Base-by-base conservation (phyloP, 2,888 invertebrate species). In the Drosophila affinis region DNA sequence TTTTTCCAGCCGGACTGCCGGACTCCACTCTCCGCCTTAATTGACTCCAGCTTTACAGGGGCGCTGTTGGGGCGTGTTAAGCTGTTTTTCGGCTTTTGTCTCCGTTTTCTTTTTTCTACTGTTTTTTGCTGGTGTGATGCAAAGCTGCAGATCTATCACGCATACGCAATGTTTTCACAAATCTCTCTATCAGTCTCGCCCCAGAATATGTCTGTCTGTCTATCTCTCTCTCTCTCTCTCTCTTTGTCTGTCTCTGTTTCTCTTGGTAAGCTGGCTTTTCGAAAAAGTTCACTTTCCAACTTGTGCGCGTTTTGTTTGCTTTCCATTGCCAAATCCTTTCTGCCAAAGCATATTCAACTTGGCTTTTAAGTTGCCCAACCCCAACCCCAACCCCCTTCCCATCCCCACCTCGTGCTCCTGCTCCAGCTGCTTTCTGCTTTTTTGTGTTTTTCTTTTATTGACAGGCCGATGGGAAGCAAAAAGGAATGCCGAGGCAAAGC, bases 321-420 rank as follows among this genome's bases (percentile, higher is more conserved):
- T 87, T 81, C 58, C 78, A 75, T 73, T 79, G 78, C 65, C 74
- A 83, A 83, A 87, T 85, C 83, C 78, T 85, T 87, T 70, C 72
- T 73, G 59, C 48, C 71, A 61, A 60, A 77, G 78, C 75, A 82
- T 75, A 63, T 72, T 75, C 74, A 79, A 79, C 83, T 83, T 87
- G 88, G 80, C 82, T 87, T 87, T 79, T 75, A 75, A 77, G 72
- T 79, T 70, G 21, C 69, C 75, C 67, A 12, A 5, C 32, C 12
- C n/a, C 39, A 39, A 1, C 0, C 14, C 14, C 34, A n/a, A n/a
- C 12, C 12, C 12, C 34, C 10, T 65, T 64, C 27, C 27, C 60
- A 47, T 12, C 18, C 64, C 21, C 18, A 53, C 10, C 34, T 54
- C 14, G 27, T 48, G 29, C 45, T 54, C 14, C 45, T 48, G 29